Evolutionary conservation across 2,113 vertebrate genomes (phyloP), one percentile per base, ranked within the genome.

Genomic region (Ictalurus punctatus): DNA sequence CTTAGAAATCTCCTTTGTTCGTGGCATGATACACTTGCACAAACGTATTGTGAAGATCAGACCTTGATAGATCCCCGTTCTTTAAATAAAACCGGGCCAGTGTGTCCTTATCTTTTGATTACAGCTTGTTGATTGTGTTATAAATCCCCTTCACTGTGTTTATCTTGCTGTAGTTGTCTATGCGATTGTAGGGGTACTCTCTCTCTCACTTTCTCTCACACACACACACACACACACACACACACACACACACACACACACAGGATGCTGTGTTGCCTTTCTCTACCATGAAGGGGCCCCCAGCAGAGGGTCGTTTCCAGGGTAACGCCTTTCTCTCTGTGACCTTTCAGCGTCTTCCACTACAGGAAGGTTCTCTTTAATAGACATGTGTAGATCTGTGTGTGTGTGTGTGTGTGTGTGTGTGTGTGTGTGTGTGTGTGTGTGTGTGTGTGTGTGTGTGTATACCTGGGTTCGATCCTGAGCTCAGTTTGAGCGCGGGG

Each of bases 291-390:
- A 69, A 83, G 86, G 83, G 71, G 56, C 86, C 89, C 85, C 89
- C 56, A 87, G 85, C 71, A 23, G 79, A 89, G 89, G 65, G 65
- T 81, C 56, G 91, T 92, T 92, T 86, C 91, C 65, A 86, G 69
- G 83, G 91, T 56, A 89, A 90, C 84, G 40, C 44, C 65, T 73
- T 69, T 84, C 82, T 88, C 56, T 88, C 58, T 86, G n/a, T 84
- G 88, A 74, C 85, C 85, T 86, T 86, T 78, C 54, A n/a, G 37
- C 16, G 1, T 78, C 58, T 34, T 85, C 2, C 83, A 37, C 56
- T 79, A 56, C 67, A 89, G 34, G 61, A 61, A 19, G 10, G 56
- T 67, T 61, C 44, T 63, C 34, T 27, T 5, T 19, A 63, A 59
- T 21, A 59, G 30, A 65, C 16, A 13, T 67, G 19, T 61, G 83